Evolutionary conservation across 2,888 invertebrate genomes (phyloP).

Genomic region (Tinea trinotella): DNA sequence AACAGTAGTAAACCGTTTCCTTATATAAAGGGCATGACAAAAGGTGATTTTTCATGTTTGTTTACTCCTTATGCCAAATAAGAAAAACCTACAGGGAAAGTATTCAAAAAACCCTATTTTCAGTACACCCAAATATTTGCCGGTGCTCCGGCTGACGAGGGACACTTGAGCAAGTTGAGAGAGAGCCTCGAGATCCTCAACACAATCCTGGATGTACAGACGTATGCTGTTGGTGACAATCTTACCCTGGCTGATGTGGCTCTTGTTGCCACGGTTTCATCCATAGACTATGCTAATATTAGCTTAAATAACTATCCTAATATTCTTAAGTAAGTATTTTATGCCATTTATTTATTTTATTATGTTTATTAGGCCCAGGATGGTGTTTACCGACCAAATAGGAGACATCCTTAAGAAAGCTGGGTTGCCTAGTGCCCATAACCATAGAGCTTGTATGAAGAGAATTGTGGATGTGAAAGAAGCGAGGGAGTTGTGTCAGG

Average conservation of each 20-base stretch:
- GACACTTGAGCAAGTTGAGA: constrained; percentile 73
- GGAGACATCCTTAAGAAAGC: too few relatives aligned
- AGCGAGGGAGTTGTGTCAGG: too few relatives aligned
- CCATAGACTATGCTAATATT: constrained; percentile 73
- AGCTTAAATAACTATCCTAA: constrained; percentile 76
- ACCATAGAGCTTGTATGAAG: too few relatives aligned
- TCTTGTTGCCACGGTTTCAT: constrained; percentile 76
- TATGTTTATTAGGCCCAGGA: too few relatives aligned
- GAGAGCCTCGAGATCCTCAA: constrained; percentile 77
- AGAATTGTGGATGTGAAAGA: too few relatives aligned
- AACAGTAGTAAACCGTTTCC: too few relatives aligned
- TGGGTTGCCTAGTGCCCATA: too few relatives aligned
- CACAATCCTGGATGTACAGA: constrained; percentile 74
- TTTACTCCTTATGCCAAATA: not conserved
- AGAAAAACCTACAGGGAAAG: not conserved
- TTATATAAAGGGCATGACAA: too few relatives aligned
- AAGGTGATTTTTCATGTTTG: too few relatives aligned
- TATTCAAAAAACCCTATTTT: too few relatives aligned
- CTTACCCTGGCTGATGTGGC: constrained; percentile 83
- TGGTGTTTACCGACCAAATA: too few relatives aligned
- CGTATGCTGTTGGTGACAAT: constrained; percentile 77
- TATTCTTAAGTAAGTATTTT: constrained; percentile 46
- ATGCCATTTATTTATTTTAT: too few relatives aligned
- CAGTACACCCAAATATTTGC: constrained; percentile 72
- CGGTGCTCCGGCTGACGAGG: constrained; percentile 68